Evolutionary conservation across 2,888 invertebrate genomes (phyloP).

Genomic region (Eurytoma californica): DNA sequence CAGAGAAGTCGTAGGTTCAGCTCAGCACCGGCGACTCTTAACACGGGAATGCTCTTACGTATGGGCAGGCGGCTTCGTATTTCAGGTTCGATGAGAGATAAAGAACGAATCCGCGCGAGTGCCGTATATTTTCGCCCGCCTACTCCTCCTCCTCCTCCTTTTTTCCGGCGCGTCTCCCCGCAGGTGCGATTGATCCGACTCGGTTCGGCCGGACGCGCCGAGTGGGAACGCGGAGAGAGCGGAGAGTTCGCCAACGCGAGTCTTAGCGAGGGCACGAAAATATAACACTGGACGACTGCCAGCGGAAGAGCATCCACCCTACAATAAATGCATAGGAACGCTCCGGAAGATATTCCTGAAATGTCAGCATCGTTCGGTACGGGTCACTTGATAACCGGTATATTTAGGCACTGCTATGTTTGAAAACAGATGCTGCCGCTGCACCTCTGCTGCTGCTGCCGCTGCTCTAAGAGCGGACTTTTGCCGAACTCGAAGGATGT

Average conservation of each 20-base stretch:
- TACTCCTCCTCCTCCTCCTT: not conserved
- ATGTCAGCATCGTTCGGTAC: conserved; percentile 56
- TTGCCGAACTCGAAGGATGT: conserved; percentile 6
- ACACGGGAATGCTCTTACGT: conserved; percentile 57
- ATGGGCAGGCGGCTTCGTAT: conserved; percentile 46
- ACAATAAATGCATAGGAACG: conserved; percentile 54
- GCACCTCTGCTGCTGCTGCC: not conserved
- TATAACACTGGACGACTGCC: conserved; percentile 49
- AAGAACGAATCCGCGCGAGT: conserved; percentile 38
- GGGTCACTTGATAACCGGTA: conserved; percentile 56
- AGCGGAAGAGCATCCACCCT: conserved; percentile 35
- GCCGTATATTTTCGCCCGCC: conserved; percentile 1
- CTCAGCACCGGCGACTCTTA: conserved; percentile 50
- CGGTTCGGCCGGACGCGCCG: no score
- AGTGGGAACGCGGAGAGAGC: not conserved
- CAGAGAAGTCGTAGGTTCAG: conserved; percentile 54
- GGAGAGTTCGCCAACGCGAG: not conserved
- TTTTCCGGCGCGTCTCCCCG: not conserved
- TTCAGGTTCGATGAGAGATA: conserved; percentile 54
- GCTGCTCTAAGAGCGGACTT: conserved; percentile 2
- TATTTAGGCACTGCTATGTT: conserved; percentile 52
- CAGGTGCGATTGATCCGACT: not conserved
- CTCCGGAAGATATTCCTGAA: conserved; percentile 54
- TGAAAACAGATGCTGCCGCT: conserved; percentile 54
- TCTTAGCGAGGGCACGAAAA: conserved; percentile 42